phyloP scores from a whole-genome alignment of 2,797 vertebrate genomes.

The Apodemus agrarius region DNA sequence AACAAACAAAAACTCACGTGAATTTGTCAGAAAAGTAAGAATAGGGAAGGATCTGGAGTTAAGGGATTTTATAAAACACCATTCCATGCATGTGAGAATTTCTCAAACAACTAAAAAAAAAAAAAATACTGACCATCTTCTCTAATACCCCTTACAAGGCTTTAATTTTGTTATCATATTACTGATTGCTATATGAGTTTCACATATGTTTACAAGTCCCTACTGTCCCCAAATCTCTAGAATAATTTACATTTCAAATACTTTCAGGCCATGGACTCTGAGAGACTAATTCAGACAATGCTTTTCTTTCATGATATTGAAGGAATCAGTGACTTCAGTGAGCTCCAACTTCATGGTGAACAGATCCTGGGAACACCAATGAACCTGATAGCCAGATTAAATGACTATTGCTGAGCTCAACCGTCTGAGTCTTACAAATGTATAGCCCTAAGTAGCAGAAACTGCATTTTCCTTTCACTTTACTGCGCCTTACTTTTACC shows the following conservation, averaged over 20 bases:
- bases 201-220: not conserved
- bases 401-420: not conserved
- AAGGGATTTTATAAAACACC: not conserved
- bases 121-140: not conserved
- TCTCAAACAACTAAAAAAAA: not conserved
- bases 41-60: not conserved
- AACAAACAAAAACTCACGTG: not conserved
- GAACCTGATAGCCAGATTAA: not conserved
- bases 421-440: not conserved
- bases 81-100: not conserved
- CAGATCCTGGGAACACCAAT: not conserved
- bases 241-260: not conserved
- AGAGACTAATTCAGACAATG: not conserved
- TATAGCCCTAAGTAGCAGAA: not conserved
- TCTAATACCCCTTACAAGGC: not conserved
- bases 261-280: not conserved
- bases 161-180: not conserved
- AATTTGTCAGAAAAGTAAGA: not conserved
- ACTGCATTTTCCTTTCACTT: not conserved
- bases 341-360: not conserved
- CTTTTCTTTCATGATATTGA: not conserved
- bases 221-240: not conserved
- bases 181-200: not conserved
- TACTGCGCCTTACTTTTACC: slow-evolving; percentile 1
- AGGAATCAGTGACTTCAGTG: not conserved